Evolutionary conservation across 2,113 vertebrate species (phyloP), one percentile per base, ranked within the genome.

Genomic region (Cavia porcellus): DNA sequence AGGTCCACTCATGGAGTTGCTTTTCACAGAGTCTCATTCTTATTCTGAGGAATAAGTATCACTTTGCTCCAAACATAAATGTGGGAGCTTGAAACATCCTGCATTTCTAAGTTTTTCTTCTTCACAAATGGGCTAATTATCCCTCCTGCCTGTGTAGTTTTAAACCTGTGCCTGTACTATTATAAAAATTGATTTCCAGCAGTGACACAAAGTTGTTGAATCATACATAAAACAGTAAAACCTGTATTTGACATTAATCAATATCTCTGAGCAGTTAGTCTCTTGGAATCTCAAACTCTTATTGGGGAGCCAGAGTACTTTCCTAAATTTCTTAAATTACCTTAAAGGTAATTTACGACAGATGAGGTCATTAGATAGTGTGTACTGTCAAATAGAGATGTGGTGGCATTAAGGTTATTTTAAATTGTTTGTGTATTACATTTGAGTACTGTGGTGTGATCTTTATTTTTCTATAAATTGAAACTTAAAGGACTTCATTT

Each of bases 41-140:
- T 45, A 66, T 87, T 95, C 84, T 0, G 75, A 92, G 87, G 57
- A 94, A 75, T 68, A 95, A 80, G 74, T 95, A 92, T 93, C 84
- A 50, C 88, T 92, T 92, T 90, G 38, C 90, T 95, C 70, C 90
- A 96, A 77, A 96, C 90, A 94, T 89, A 92, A 96, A 86, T 91
- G 35, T 64, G 86, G 89, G 61, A 61, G 35, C 93, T 90, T 86
- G 59, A 83, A 91, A 55, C 55, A 75, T n/a, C 68, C 72, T 94
- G 32, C 14, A 35, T 80, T 90, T 95, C 59, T 86, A 90, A 52
- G 86, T 94, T 89, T 92, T 82, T 94, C 59, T 95, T 82, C 86
- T 92, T 72, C 86, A 77, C 72, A 64, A 45, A 74, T 86, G 72
- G 86, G 77, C 89, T 86, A 1, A 0, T 91, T 86, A 55, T 7